A percentile compares a stretch with the other conserved stretches of the same genome.
Evolutionary conservation across 2,888 invertebrate species (phyloP).

Genomic region (Diaprepes abbreviatus): DNA sequence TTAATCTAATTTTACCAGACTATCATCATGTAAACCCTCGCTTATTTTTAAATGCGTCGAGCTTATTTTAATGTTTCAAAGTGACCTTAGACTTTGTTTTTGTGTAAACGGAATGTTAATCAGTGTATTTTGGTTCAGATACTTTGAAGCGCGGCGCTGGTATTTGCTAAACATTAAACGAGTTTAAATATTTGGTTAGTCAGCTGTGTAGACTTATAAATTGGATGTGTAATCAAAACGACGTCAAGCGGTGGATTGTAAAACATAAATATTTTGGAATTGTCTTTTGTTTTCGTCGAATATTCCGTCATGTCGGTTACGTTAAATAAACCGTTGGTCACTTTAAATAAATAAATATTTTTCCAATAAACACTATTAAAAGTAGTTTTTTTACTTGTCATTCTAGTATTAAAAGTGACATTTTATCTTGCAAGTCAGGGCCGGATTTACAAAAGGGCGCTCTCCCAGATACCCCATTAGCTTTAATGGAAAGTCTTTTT

Average conservation of each 20-base stretch:
- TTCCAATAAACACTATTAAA: too few relatives aligned
- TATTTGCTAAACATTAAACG: slow-evolving; percentile 46
- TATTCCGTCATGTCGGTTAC: background rate
- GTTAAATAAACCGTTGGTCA: too few relatives aligned
- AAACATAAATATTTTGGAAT: slow-evolving; percentile 3
- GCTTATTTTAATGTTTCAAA: slow-evolving; percentile 44
- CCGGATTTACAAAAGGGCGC: too few relatives aligned
- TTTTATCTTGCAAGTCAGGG: too few relatives aligned
- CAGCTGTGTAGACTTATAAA: slow-evolving; percentile 20
- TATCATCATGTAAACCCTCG: slow-evolving; percentile 10
- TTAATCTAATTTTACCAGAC: slow-evolving; percentile 22
- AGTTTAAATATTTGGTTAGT: slow-evolving; percentile 47
- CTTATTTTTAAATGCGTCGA: slow-evolving; percentile 41
- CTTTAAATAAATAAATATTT: too few relatives aligned
- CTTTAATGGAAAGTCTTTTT: too few relatives aligned
- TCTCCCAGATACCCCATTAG: too few relatives aligned
- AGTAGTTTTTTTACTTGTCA: too few relatives aligned
- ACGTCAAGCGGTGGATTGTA: background rate
- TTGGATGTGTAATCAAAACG: background rate
- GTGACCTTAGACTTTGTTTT: slow-evolving; percentile 50
- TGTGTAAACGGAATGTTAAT: slow-evolving; percentile 50
- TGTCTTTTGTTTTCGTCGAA: slow-evolving; percentile 1
- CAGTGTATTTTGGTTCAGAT: slow-evolving; percentile 45
- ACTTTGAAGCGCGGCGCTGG: slow-evolving; percentile 34
- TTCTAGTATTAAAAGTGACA: too few relatives aligned